Evolutionary conservation across 2,888 invertebrate genomes (phyloP), one percentile per base, ranked within the genome.

Genomic region (Oscheius myriophilus): DNA sequence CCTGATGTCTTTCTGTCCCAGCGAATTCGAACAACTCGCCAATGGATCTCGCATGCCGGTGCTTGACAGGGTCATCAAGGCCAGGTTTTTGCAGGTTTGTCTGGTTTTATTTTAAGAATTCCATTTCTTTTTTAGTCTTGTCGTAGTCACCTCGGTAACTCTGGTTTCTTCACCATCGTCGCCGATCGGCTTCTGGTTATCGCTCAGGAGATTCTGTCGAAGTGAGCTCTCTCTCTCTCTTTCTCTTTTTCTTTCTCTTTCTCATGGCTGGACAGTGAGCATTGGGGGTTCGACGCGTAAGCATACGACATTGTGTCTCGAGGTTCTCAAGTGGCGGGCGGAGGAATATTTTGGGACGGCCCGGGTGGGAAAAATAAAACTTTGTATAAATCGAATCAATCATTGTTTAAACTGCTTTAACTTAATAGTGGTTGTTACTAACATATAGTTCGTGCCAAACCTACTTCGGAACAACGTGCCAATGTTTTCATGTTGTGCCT

Each of bases 111-210:
- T 33, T 18, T 41, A 41, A 42, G 2, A 6, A n/a, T 57, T 2
- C 41, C 3, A 7, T 21, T 39, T 57, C 12, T 2, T 41, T 23
- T 41, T 1, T 14, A 64, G 42, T 33, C 21, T 2, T 64, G 64
- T 42, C 26, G n/a, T 43, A 9, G 11, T 12, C 43, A 4, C 14
- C 33, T 54, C n/a, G n/a, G 41, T 0, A 16, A n/a, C 9, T 9
- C 14, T 39, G 45, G n/a, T 33, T 61, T 25, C 23, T 61, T 26
- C 16, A 7, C 61, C 43, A 9, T 67, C 16, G 43, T 67, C 18
- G 67, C 67, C 25, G 67, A 67, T 45, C 25, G 61, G 39, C 25
- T 67, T 18, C 43, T 67, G 12, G 14, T 51, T 7, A 64, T 39
- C 25, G 39, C 26, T 16, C 16, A 23, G 18, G 51, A 59, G 23